Base-by-base conservation (phyloP, 2,888 invertebrate species). In the Lasius fuliginosus region DNA sequence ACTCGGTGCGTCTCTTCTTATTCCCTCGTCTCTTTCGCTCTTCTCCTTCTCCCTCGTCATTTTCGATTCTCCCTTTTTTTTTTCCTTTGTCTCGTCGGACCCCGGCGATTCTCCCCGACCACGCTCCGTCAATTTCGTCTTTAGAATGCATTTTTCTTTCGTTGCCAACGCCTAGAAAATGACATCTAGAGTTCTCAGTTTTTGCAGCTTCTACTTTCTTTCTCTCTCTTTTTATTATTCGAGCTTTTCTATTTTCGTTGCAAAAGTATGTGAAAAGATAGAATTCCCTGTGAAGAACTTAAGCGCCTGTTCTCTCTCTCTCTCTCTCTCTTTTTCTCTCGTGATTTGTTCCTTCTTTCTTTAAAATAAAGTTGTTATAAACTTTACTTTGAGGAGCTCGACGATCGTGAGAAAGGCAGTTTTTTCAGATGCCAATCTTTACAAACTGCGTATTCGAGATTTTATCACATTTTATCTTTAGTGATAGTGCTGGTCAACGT, bases 1-100 rank as follows among this genome's bases (percentile, higher is more conserved):
- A 89, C 87, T 84, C 87, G 87, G 76, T 84, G 86, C 87, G 84
- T 84, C 89, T 86, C 85, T 85, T 88, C 86, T 90, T 85, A 85
- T 90, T 88, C 87, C 67, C 75, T 73, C 67, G 67, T 85, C 76
- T 71, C 81, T 62, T 62, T 81, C 68, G 42, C 58, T 77, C 30
- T 27, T 40, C 42, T 60, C 1, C 53, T 42, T 11, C 77, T 27
- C 84, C 46, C 60, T 23, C 40, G 58, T 67, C 75, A 18, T 76
- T 65, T 71, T 12, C n/a, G 11, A 18, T 60, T 71, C 56, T 73
- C 60, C 60, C 67, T 65, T 68, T 53, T 75, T 75, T 64, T 64
- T 58, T 53, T 60, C 75, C 86, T 86, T 86, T 84, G 74, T 88
- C 69, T 68, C 81, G 33, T 65, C 53, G 76, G 64, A 58, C 79